A percentile compares a stretch with the other conserved stretches of the same genome.
Evolutionary conservation across 2,113 vertebrate genomes (phyloP).

Genomic region (Sisor rabdophorus): DNA sequence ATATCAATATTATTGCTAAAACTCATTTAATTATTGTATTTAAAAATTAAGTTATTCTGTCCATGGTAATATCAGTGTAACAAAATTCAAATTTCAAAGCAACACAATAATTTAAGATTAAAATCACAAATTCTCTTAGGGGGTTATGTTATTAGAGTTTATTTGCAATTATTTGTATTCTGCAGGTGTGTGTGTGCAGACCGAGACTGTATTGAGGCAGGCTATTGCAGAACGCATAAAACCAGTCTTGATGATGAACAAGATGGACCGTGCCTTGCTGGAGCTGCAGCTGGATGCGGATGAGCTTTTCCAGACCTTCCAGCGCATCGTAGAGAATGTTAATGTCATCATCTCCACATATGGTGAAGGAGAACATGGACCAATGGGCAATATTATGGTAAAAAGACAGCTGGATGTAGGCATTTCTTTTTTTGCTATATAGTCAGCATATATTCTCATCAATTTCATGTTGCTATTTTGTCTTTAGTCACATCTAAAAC

Average conservation of each 20-base stretch:
- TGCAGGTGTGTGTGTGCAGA: constrained; percentile 55
- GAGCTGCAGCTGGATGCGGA: constrained; percentile 58
- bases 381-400: constrained; percentile 55
- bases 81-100: not conserved
- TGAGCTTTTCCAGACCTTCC: constrained; percentile 55
- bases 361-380: constrained; percentile 54
- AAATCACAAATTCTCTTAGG: not conserved
- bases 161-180: not conserved
- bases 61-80: not conserved
- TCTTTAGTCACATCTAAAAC: not conserved
- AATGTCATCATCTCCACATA: constrained; percentile 53
- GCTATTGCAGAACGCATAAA: constrained; percentile 52
- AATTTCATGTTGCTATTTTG: not conserved
- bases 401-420: constrained; percentile 24
- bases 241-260: constrained; percentile 55
- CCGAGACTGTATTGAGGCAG: constrained; percentile 51
- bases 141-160: not conserved
- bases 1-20: not conserved
- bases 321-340: constrained; percentile 52
- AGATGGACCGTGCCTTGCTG: constrained; percentile 56
- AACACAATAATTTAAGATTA: not conserved
- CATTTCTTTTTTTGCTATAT: not conserved
- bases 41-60: not conserved
- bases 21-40: too few relatives aligned
- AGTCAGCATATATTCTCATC: not conserved